phyloP scores from a whole-genome alignment of 2,888 invertebrate genomes.

The Dryomyza anilis region DNA sequence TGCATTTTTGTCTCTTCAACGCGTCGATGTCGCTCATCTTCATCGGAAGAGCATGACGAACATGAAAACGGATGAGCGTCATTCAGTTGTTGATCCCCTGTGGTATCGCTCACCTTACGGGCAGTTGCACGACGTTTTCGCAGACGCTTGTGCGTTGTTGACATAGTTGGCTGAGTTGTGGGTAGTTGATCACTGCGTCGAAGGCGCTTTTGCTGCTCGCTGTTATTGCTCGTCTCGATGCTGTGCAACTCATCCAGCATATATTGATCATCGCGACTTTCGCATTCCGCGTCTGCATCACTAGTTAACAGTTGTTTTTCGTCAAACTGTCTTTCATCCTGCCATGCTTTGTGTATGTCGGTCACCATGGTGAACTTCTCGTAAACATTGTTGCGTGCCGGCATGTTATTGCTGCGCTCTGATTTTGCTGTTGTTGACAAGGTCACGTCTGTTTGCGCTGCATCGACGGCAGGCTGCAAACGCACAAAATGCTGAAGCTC shows the following conservation, averaged over 20 bases:
- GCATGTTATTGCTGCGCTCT: neutral
- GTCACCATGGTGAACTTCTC: conserved; percentile 51
- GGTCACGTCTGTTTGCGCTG: conserved; percentile 37
- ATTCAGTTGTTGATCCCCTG: conserved; percentile 26
- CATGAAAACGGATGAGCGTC: conserved; percentile 38
- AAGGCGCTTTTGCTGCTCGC: conserved; percentile 12
- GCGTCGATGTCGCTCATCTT: conserved; percentile 49
- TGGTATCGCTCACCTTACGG: conserved; percentile 25
- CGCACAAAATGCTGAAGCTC: conserved; percentile 76
- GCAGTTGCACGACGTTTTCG: conserved; percentile 40
- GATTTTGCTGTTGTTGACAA: neutral
- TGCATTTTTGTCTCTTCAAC: conserved; percentile 18
- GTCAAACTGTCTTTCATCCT: conserved; percentile 50
- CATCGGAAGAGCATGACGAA: conserved; percentile 63
- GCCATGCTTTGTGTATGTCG: conserved; percentile 58
- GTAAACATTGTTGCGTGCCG: conserved; percentile 35
- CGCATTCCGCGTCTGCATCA: neutral
- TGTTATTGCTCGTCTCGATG: neutral
- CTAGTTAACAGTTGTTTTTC: conserved; percentile 18
- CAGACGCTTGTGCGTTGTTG: conserved; percentile 41
- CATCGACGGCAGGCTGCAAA: conserved; percentile 35
- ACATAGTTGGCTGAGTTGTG: conserved; percentile 30
- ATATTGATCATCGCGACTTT: neutral
- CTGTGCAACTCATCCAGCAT: neutral
- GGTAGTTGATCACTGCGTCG: conserved; percentile 5